These are phyloP conservation scores for Germaria angustata DNA, from an alignment of 2,888 invertebrate genomes.

Conservation along the genomic window DNA sequence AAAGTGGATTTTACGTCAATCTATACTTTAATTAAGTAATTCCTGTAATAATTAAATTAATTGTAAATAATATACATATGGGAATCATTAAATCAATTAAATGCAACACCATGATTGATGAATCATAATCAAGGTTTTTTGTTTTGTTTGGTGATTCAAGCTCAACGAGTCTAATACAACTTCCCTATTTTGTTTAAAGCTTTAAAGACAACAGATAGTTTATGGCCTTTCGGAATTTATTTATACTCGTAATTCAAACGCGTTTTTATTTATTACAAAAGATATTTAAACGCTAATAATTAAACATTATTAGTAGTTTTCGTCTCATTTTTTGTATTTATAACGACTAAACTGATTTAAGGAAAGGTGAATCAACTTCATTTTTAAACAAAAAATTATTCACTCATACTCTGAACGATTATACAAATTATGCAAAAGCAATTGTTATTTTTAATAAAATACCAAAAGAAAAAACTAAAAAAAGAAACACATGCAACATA, in stretches of 20 bases:
- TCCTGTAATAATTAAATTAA: neutral
- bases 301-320: neutral
- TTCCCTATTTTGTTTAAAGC: constrained; percentile 15
- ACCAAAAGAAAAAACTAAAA: too few relatives aligned
- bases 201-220: neutral
- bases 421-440: neutral
- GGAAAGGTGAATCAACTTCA: constrained; percentile 9
- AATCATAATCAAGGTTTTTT: neutral
- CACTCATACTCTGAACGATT: neutral
- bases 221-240: too few relatives aligned
- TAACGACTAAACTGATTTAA: neutral
- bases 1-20: neutral
- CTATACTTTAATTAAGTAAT: neutral
- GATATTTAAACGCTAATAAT: neutral
- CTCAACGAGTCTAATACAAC: constrained; percentile 7
- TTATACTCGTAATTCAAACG: neutral
- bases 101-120: neutral
- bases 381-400: neutral
- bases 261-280: neutral
- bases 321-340: neutral
- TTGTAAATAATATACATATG: neutral
- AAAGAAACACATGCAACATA: too few relatives aligned
- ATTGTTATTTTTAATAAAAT: too few relatives aligned
- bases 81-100: constrained; percentile 6
- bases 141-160: neutral